phyloP scores from a whole-genome alignment of 2,797 vertebrate genomes.

The Yasuhikotakia modesta region DNA sequence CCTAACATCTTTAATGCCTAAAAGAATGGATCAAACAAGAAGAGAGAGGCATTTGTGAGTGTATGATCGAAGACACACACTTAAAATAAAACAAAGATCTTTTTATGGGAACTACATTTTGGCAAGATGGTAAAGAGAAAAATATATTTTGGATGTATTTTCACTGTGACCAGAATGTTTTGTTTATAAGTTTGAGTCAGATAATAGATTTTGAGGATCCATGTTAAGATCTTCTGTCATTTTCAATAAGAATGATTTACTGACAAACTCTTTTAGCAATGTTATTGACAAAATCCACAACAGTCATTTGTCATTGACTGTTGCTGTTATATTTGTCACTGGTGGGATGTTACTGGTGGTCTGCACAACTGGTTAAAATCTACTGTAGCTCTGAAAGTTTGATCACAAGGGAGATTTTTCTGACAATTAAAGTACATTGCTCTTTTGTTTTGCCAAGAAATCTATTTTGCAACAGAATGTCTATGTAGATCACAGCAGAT shows the following conservation, averaged over 20 bases:
- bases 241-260: not conserved
- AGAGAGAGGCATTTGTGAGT: constrained; percentile 14
- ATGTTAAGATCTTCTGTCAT: not conserved
- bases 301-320: not conserved
- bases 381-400: not conserved
- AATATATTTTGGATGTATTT: not conserved
- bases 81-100: constrained; percentile 47
- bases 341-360: not conserved
- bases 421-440: too few relatives aligned
- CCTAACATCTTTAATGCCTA: constrained; percentile 34
- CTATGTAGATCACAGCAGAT: not conserved
- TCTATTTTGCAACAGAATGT: not conserved
- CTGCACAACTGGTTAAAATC: not conserved
- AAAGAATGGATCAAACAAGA: constrained; percentile 50
- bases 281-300: not conserved
- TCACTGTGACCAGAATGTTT: too few relatives aligned
- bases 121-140: constrained; percentile 11
- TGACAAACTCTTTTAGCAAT: too few relatives aligned
- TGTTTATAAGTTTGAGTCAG: too few relatives aligned
- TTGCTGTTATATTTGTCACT: too few relatives aligned
- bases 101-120: constrained; percentile 53
- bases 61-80: constrained; percentile 37
- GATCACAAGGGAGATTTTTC: not conserved
- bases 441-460: not conserved
- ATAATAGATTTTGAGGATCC: not conserved